Conservation (phyloP, 2,888 invertebrate species). For the Chymomyza caudatula region DNA sequence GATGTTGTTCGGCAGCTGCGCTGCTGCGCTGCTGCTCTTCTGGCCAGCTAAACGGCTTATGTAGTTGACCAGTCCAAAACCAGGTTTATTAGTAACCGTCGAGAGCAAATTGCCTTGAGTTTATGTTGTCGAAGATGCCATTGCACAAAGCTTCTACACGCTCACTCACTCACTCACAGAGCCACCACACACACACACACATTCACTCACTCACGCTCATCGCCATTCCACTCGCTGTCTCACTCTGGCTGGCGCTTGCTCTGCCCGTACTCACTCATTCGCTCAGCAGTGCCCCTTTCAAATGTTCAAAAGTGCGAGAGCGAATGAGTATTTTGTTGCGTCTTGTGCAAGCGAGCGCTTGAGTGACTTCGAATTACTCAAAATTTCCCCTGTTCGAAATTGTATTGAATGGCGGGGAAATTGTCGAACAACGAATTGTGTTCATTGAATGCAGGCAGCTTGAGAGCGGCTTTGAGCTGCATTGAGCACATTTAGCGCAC, state of each 20-base stretch:
- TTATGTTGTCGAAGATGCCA: neutral
- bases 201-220: neutral
- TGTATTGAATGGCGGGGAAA: neutral
- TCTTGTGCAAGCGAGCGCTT: slow-evolving; percentile 13
- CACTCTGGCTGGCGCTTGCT: slow-evolving; percentile 1
- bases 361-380: slow-evolving; percentile 15
- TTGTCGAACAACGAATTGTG: neutral
- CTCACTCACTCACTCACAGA: neutral
- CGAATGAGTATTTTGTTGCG: neutral
- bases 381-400: slow-evolving; percentile 29
- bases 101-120: neutral
- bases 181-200: neutral
- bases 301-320: neutral
- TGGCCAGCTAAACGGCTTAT: neutral
- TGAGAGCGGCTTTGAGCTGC: neutral
- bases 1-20: too few species aligned
- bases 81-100: neutral
- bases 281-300: slow-evolving; percentile 4
- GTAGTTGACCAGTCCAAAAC: neutral
- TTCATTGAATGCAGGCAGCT: neutral
- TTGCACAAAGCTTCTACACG: too few species aligned
- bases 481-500: neutral
- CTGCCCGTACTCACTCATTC: neutral
- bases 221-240: slow-evolving; percentile 1
- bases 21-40: too few species aligned